Percentiles rank a stretch among this genome's conserved stretches.
Conservation (phyloP, 2,888 invertebrate species). For the Acanthosepion esculentum region DNA sequence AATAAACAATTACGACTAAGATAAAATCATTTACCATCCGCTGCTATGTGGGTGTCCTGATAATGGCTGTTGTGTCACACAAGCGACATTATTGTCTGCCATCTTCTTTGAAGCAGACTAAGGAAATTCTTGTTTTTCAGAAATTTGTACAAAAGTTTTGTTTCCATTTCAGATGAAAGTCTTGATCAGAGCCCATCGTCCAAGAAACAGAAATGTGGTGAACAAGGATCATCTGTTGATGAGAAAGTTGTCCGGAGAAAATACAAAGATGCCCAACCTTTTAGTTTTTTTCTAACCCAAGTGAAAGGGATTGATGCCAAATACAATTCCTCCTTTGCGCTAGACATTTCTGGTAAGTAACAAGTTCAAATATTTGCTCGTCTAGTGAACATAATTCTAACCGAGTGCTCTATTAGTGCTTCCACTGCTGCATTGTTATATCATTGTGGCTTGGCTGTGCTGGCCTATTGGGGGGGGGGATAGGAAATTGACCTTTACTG, state of each 20-base stretch:
- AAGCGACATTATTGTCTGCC: too few species aligned
- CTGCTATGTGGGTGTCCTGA: too few species aligned
- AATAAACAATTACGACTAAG: too few species aligned
- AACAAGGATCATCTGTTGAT: not conserved
- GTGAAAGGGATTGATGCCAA: slow-evolving; percentile 69
- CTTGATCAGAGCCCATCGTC: not conserved
- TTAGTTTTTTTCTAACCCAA: slow-evolving; percentile 72
- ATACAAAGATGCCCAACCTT: slow-evolving; percentile 61
- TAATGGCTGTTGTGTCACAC: too few species aligned
- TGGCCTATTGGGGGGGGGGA: too few species aligned
- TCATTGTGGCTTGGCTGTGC: too few species aligned
- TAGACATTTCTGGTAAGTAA: slow-evolving; percentile 70
- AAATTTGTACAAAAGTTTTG: not conserved
- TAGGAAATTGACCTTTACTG: too few species aligned
- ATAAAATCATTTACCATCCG: too few species aligned
- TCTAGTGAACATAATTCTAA: not conserved
- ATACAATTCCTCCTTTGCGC: slow-evolving; percentile 64
- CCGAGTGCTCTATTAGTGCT: too few species aligned
- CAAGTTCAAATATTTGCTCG: not conserved
- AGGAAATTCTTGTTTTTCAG: too few species aligned
- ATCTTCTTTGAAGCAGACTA: too few species aligned
- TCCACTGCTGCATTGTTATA: too few species aligned
- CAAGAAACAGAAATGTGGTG: not conserved
- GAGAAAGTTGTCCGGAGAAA: slow-evolving; percentile 50
- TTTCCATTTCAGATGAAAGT: not conserved